A percentile compares a stretch with the other conserved stretches of the same genome.
phyloP scores from a whole-genome alignment of 2,888 invertebrate species.

The Oscheius sp. region DNA sequence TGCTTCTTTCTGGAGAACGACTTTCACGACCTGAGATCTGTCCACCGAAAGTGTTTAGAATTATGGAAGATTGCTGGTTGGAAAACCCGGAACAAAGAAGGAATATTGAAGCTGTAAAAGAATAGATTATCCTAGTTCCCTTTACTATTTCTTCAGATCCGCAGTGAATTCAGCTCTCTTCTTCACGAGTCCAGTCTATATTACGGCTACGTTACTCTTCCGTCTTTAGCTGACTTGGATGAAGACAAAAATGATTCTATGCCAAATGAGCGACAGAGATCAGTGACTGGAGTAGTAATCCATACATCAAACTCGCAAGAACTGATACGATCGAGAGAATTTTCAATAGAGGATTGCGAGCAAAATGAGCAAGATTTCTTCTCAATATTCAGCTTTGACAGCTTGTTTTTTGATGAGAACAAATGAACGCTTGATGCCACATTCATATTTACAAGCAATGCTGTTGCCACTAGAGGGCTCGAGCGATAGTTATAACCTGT shows the following conservation, averaged over 20 bases:
- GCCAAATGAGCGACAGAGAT: too few species aligned
- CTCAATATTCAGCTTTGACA: too few species aligned
- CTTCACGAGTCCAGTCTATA: background rate
- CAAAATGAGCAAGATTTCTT: too few species aligned
- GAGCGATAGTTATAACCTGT: background rate
- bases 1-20: slow-evolving; percentile 22
- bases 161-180: background rate
- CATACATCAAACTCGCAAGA: too few species aligned
- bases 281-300: too few species aligned
- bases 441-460: too few species aligned
- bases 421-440: too few species aligned
- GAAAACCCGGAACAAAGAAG: background rate
- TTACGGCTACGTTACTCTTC: slow-evolving; percentile 2
- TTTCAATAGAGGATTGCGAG: too few species aligned
- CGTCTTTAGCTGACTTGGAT: background rate
- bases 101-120: background rate
- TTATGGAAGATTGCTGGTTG: background rate
- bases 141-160: background rate
- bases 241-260: too few species aligned
- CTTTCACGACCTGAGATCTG: slow-evolving; percentile 38
- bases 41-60: slow-evolving; percentile 47
- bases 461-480: background rate
- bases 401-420: too few species aligned
- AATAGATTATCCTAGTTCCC: background rate
- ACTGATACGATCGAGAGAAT: too few species aligned